Evolutionary conservation across 2,888 invertebrate species (phyloP).

Genomic region (Carpatolechia fugitivella): DNA sequence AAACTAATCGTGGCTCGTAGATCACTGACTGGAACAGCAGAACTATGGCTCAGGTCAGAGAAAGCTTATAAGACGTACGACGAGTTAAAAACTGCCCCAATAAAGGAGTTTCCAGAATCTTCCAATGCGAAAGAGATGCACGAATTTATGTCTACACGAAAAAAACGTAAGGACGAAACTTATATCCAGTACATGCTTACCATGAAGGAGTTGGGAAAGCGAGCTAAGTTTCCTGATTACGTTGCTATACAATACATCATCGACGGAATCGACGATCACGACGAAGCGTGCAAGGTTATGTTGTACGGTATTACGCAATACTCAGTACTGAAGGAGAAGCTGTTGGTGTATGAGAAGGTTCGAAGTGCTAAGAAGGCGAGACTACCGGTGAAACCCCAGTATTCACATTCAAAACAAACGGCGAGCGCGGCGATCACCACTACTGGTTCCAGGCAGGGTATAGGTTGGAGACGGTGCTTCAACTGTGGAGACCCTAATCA

Average conservation of each 20-base stretch:
- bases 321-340: conserved; percentile 21
- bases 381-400: neutral
- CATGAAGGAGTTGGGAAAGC: neutral
- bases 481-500: conserved; percentile 21
- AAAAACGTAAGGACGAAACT: neutral
- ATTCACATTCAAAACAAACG: too few species aligned
- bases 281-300: conserved; percentile 26
- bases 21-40: conserved; percentile 24
- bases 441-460: too few species aligned
- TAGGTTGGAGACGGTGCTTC: conserved; percentile 9
- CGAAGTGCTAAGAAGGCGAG: neutral
- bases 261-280: conserved; percentile 25
- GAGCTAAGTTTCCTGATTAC: neutral
- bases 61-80: conserved; percentile 22
- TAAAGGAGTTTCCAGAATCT: conserved; percentile 27
- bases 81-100: conserved; percentile 21
- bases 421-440: too few species aligned
- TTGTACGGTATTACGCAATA: conserved; percentile 25
- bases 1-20: conserved; percentile 25
- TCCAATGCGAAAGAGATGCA: neutral
- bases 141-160: neutral
- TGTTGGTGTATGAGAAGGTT: conserved; percentile 20
- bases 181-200: neutral
- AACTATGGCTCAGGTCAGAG: conserved; percentile 24
- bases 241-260: conserved; percentile 27